These are phyloP conservation scores for Halichoerus grypus DNA, from an alignment of 2,113 vertebrate genomes.

Conservation along the genomic window DNA sequence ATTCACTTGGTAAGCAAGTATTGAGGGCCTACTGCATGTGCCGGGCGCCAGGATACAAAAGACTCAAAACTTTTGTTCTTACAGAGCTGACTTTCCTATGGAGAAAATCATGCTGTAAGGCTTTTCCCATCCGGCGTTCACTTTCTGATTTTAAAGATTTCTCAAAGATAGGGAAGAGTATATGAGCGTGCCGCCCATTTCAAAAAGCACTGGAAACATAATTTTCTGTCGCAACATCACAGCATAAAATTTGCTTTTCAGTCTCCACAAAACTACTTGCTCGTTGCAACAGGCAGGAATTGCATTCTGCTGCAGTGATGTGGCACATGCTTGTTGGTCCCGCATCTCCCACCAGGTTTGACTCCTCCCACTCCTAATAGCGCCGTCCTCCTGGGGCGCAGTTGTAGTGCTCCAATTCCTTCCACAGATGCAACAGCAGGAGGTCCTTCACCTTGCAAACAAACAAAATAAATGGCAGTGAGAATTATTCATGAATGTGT, in stretches of 20 bases:
- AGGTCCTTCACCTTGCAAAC: conserved; percentile 36
- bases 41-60: not conserved
- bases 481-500: conserved; percentile 32
- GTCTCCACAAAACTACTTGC: not conserved
- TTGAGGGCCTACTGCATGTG: not conserved
- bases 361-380: not conserved
- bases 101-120: not conserved
- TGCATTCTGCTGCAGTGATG: not conserved
- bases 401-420: not conserved
- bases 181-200: not conserved
- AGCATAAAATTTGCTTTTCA: conserved; percentile 40
- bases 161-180: not conserved
- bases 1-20: not conserved
- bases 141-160: conserved; percentile 41
- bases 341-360: not conserved
- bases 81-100: not conserved
- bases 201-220: not conserved
- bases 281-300: not conserved
- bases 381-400: not conserved
- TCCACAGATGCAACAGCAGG: not conserved
- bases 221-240: not conserved
- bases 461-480: conserved; percentile 15
- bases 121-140: conserved; percentile 4
- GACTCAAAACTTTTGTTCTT: not conserved
- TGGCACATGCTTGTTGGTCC: not conserved